Percentiles rank a stretch among this genome's conserved stretches.
phyloP scores from a whole-genome alignment of 2,113 vertebrate genomes.

The Chiloscyllium plagiosum region DNA sequence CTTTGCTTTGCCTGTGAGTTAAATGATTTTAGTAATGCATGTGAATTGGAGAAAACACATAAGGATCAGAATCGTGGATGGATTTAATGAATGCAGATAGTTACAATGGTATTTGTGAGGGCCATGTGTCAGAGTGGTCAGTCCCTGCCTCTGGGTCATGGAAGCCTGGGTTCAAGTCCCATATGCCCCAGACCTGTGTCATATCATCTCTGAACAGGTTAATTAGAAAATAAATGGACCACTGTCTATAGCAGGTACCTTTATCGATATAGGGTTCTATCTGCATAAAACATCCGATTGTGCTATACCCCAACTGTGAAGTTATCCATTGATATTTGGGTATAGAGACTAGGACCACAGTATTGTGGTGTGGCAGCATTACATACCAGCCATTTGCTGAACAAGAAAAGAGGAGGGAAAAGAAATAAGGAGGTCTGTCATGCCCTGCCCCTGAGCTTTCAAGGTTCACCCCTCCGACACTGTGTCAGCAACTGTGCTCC shows the following conservation, averaged over 20 bases:
- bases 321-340: background rate
- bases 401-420: background rate
- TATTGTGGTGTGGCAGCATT: too few species aligned
- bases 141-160: too few species aligned
- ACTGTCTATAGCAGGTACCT: too few species aligned
- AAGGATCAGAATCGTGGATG: background rate
- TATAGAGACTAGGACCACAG: too few species aligned
- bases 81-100: background rate
- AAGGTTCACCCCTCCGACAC: background rate
- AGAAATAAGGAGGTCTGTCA: background rate
- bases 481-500: background rate
- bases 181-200: too few species aligned
- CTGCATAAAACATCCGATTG: background rate
- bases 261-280: background rate
- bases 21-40: background rate
- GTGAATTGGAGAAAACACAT: background rate
- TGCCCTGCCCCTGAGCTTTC: background rate
- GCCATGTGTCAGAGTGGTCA: too few species aligned
- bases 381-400: too few species aligned
- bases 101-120: background rate
- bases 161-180: too few species aligned
- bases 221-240: too few species aligned
- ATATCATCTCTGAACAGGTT: too few species aligned
- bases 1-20: background rate
- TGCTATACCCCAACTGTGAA: background rate